Base-by-base conservation (phyloP, 2,113 vertebrate genomes). In the Haplotaxodon microlepis region DNA sequence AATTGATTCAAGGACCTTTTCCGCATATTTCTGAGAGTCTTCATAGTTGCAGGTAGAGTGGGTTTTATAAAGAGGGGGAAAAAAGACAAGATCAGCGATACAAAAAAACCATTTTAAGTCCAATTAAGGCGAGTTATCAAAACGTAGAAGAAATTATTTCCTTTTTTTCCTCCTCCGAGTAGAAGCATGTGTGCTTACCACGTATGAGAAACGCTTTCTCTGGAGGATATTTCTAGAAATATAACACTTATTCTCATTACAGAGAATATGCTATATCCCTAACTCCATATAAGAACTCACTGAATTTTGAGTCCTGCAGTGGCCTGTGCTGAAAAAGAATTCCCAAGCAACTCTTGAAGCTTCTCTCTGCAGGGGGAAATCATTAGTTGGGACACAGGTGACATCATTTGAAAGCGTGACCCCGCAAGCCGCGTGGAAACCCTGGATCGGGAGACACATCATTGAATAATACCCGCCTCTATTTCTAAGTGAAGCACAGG, bases 351-450 rank as follows among this genome's bases (percentile, higher is more conserved):
- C 63, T 69, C 82, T 80, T 45, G 61, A 92, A 90, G 57, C 83
- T 81, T 84, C 78, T 86, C 81, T 86, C 89, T 61, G 81, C 2
- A 29, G 80, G 79, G 79, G 56, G 79, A 73, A 90, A 85, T 94
- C 88, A 93, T 94, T 94, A 92, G 90, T 45, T 9, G 40, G 73
- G 81, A 92, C 87, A 90, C 79, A 34, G 76, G 87, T 90, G 92
- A 90, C 90, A 92, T 90, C 83, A 90, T 88, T 93, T 89, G 87
- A 89, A 89, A 90, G 31, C 42, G 63, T 86, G 92, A 92, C 92
- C 92, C 83, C 19, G 21, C 73, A 14, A 85, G 63, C 45, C 34
- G 69, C 54, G 21, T 31, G 88, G 84, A 87, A 90, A 82, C 88
- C 54, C 42, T 45, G 83, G 89, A 81, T 90, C 40, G 79, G 91